Evolutionary conservation across 1,140 invertebrate genomes (phyloP).

Genomic region (Drosophila pseudoobscura): DNA sequence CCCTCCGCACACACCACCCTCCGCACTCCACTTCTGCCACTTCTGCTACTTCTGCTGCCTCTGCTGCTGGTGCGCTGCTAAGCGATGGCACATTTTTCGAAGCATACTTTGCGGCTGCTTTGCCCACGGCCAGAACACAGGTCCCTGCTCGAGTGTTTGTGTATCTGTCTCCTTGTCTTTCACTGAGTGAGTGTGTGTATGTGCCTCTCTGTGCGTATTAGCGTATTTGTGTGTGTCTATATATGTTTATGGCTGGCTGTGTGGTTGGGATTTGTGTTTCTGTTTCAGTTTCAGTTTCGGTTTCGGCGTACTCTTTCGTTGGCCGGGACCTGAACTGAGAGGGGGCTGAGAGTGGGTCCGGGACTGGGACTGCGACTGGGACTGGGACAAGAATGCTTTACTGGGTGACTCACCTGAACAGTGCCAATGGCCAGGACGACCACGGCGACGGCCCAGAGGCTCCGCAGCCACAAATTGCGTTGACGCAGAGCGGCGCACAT

Average conservation of each 20-base stretch:
- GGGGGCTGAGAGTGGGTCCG: slow-evolving; percentile 4
- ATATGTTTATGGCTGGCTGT: slow-evolving; percentile 32
- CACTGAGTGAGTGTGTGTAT: background rate
- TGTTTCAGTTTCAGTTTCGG: slow-evolving; percentile 25
- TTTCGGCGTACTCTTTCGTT: slow-evolving; percentile 43
- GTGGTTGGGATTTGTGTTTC: slow-evolving; percentile 47
- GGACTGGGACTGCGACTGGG: background rate
- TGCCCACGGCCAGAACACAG: slow-evolving; percentile 41
- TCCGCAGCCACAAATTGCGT: slow-evolving; percentile 74
- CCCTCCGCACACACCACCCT: no score
- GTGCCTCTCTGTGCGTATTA: background rate
- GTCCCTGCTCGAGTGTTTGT: slow-evolving; percentile 38
- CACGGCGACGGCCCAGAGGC: slow-evolving; percentile 57
- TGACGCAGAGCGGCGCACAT: slow-evolving; percentile 71
- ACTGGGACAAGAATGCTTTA: slow-evolving; percentile 4
- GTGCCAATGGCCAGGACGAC: slow-evolving; percentile 66
- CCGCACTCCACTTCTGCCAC: background rate
- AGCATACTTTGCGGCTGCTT: slow-evolving; percentile 67
- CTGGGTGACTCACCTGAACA: slow-evolving; percentile 73
- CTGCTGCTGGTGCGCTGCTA: slow-evolving; percentile 24
- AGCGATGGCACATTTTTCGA: slow-evolving; percentile 63
- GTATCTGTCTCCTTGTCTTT: slow-evolving; percentile 32
- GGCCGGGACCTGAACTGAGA: background rate
- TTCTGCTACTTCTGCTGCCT: background rate
- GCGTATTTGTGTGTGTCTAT: slow-evolving; percentile 13